Evolutionary conservation across 2,113 vertebrate genomes (phyloP).

Genomic region (Oncorhynchus clarkii): DNA sequence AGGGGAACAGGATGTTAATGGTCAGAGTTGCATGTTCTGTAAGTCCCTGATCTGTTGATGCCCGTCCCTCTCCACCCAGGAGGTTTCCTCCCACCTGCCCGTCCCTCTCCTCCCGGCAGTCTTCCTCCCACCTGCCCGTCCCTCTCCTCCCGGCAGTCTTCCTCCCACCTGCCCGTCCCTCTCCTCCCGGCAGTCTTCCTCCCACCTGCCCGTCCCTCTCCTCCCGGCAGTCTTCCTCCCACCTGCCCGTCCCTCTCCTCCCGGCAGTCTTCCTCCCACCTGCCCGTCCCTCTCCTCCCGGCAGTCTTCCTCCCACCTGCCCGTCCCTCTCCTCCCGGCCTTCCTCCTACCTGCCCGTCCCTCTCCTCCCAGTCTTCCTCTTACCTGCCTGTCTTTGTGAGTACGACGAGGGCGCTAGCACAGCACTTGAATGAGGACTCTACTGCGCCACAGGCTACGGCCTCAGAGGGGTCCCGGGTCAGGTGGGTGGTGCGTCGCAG

Average conservation of each 20-base stretch:
- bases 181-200: too few species aligned
- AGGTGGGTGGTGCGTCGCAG: constrained; percentile 85
- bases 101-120: too few species aligned
- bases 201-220: too few species aligned
- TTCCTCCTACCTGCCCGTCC: neutral
- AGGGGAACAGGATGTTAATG: neutral
- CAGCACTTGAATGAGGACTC: constrained; percentile 97
- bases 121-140: too few species aligned
- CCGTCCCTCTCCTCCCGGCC: too few species aligned
- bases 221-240: accelerated
- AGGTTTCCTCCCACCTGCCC: too few species aligned
- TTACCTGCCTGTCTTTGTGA: constrained; percentile 79
- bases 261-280: constrained; percentile 34
- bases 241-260: too few species aligned
- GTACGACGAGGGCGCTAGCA: constrained; percentile 92
- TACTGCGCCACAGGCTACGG: constrained; percentile 89
- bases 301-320: too few species aligned
- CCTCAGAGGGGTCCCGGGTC: constrained; percentile 93
- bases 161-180: too few species aligned
- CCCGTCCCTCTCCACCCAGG: too few species aligned
- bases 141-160: too few species aligned
- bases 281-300: too few species aligned
- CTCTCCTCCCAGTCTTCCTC: neutral
- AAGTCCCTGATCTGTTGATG: constrained; percentile 39
- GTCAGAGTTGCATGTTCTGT: neutral